Conservation (phyloP, 2,888 invertebrate species). For the Agrilus mali region DNA sequence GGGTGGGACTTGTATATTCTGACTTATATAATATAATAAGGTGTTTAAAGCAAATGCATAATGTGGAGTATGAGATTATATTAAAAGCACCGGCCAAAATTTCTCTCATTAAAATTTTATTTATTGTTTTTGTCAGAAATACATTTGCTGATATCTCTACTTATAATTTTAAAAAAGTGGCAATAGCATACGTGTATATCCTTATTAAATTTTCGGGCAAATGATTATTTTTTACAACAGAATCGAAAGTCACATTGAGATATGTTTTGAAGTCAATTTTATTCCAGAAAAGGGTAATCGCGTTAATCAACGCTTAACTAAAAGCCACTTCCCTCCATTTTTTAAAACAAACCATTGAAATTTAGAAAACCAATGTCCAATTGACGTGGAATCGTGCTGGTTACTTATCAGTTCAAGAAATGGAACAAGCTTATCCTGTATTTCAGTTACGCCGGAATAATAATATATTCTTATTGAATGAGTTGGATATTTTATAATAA, state of each 20-base stretch:
- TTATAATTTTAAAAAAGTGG: too few relatives aligned
- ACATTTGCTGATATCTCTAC: too few relatives aligned
- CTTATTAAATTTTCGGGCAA: too few relatives aligned
- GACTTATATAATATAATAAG: too few relatives aligned
- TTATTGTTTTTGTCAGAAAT: too few relatives aligned
- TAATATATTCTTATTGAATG: not conserved
- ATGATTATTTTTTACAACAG: too few relatives aligned
- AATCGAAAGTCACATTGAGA: not conserved
- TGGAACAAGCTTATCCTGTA: not conserved
- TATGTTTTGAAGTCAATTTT: not conserved
- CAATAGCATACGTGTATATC: too few relatives aligned
- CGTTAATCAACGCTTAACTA: slow-evolving; percentile 1
- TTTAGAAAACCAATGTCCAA: not conserved
- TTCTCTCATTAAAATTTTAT: too few relatives aligned
- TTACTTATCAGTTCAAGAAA: not conserved
- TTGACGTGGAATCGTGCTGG: not conserved
- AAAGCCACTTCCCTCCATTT: slow-evolving; percentile 2
- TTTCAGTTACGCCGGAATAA: not conserved
- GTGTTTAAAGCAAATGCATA: too few relatives aligned
- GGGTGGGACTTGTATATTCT: too few relatives aligned
- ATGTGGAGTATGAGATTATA: too few relatives aligned
- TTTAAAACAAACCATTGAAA: slow-evolving; percentile 1
- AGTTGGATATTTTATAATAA: not conserved
- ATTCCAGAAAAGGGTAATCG: not conserved
- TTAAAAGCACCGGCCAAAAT: too few relatives aligned